Base-by-base conservation (phyloP, 2,888 invertebrate species). In the Vanessa cardui region DNA sequence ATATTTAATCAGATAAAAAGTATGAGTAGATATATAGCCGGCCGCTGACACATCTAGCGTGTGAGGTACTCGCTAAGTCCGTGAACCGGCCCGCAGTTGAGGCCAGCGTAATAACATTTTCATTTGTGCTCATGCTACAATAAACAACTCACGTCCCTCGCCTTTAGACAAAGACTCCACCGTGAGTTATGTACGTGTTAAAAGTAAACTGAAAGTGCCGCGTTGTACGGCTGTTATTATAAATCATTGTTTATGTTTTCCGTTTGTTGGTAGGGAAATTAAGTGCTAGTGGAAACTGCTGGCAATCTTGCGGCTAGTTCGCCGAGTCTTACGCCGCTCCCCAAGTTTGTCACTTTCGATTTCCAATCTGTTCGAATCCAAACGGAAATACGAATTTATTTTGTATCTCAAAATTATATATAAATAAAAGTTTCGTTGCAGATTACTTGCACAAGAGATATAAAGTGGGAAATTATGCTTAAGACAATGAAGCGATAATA, bases 171-270 rank as follows among this genome's bases (percentile, higher is more conserved):
- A 92, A 92, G 92, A 91, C 92, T 89, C 84, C 85, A 77, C 84
- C 86, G 88, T 92, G 92, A 92, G 90, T 92, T 91, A 92, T 92
- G 87, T 89, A 92, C 92, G 92, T 91, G 92, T 92, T 92, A 92
- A 92, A 92, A 92, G 91, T 92, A 92, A 92, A 92, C 91, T 89
- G 89, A 91, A 92, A 92, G 92, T 92, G 89, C 86, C 89, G 86
- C 90, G 88, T 87, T 90, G 86, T 90, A 87, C 89, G 88, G 88
- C 84, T 86, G 91, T 90, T 92, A 92, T 89, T 91, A 93, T 93
- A 93, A 93, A 93, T 93, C 92, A 93, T 92, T 92, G 91, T 89
- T 93, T 93, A 92, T 92, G 93, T 88, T 92, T 93, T 93, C 93
- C 92, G 93, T 91, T 92, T 91, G 88, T 87, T 88, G 82, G 86